Base-by-base conservation (phyloP, 2,888 invertebrate species). In the Parascotia fuliginaria region DNA sequence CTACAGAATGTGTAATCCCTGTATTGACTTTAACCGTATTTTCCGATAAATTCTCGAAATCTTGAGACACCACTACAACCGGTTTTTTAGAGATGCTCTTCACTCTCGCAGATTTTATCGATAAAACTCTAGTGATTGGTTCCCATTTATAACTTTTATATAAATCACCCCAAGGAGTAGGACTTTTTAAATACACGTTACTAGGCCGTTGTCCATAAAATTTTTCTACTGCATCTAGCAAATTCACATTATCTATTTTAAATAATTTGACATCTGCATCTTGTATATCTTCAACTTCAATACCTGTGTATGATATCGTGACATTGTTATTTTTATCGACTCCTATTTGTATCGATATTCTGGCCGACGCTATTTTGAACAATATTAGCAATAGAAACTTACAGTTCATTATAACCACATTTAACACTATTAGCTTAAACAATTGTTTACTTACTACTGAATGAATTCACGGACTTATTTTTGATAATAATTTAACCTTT, bases 161-260 rank as follows among this genome's bases (percentile, higher is more conserved):
- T 2, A 89, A 65, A 64, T 89, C 88, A 0, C 81, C 83, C 89
- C 89, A 89, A 0, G 87, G 89, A 0, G 89, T 89, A 0, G 89
- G 89, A 40, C 85, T 84, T 65, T 73, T 77, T 5, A 86, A 49
- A 40, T 74, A 89, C 0, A 79, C 71, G 3, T 70, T 65, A 1
- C 53, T 78, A 0, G 89, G 85, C 47, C 60, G 69, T 9, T 38
- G 65, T 0, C 81, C 82, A 14, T 78, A 85, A 39, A 80, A 75
- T 5, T 50, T 66, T 28, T 67, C 67, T 0, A 87, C 55, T 0
- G 84, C 85, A 40, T 67, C 55, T 27, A 70, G 68, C 24, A 89
- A 60, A 16, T 68, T 73, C 0, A 56, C 34, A 0, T 69, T 60
- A 9, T 56, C 57, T 0, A 89, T 65, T 9, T 71, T 73, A 36